A percentile compares a stretch with the other conserved stretches of the same genome.
Evolutionary conservation across 2,113 vertebrate genomes (phyloP).

Genomic region (Gila orcuttii): DNA sequence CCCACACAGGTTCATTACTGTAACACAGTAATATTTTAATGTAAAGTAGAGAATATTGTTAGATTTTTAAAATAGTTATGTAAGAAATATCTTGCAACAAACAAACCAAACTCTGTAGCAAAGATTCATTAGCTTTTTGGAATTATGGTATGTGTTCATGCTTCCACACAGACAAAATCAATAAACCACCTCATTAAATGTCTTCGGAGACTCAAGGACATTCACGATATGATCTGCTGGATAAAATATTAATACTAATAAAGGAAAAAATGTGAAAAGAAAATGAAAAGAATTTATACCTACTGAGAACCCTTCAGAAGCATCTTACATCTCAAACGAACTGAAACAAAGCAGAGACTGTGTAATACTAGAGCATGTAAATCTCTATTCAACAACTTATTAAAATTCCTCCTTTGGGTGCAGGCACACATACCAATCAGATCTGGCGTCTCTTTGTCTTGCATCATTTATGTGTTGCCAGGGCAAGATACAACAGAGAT

Average conservation of each 20-base stretch:
- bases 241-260: background rate
- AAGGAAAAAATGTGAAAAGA: background rate
- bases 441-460: constrained; percentile 64
- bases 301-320: background rate
- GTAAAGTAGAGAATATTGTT: constrained; percentile 1
- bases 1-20: constrained; percentile 66
- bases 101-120: background rate
- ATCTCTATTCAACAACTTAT: constrained; percentile 43
- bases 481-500: constrained; percentile 51
- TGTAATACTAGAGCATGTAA: constrained; percentile 34
- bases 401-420: constrained; percentile 62
- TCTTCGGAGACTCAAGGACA: constrained; percentile 35
- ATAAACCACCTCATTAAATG: constrained; percentile 25
- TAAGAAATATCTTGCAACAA: background rate
- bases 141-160: background rate
- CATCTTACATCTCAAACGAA: constrained; percentile 6
- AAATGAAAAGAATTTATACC: background rate
- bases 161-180: constrained; percentile 26
- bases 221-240: constrained; percentile 1
- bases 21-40: constrained; percentile 39
- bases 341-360: constrained; percentile 13
- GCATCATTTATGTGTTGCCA: constrained; percentile 74
- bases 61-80: background rate
- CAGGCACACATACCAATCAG: constrained; percentile 56
- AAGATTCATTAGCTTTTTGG: constrained; percentile 16